Base-by-base conservation (phyloP, 2,888 invertebrate genomes). In the Papilio elwesi region DNA sequence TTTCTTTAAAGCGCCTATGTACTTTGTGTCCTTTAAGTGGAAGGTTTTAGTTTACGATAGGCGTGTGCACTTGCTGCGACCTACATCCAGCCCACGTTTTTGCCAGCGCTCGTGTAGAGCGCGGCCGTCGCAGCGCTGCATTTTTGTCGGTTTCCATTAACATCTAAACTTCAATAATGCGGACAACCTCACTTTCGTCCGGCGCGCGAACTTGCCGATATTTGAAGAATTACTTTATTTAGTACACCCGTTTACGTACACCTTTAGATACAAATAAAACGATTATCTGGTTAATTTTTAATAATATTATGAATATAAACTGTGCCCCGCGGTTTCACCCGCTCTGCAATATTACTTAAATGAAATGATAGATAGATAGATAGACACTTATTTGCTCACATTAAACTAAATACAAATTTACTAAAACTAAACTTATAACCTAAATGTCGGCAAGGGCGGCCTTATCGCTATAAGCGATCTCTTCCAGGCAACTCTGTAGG, bases 101-200 rank as follows among this genome's bases (percentile, higher is more conserved):
- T 89, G 87, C 85, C 82, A 80, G 80, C 77, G 81, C 83, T 79
- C 51, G 84, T 84, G 85, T 83, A 82, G 78, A 80, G 78, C 79
- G 78, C 82, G 77, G 79, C 78, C 79, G 79, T 77, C 81, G 81
- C 81, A 80, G 77, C 82, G 80, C 68, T 70, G 86, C 81, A 85
- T 89, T 89, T 90, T 87, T 87, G 86, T 85, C 81, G 81, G 86
- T 91, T 91, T 90, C 91, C 90, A 90, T 88, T 84, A 86, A 88
- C 87, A 88, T 89, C 88, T 89, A 86, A 87, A 85, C 78, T 83
- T 83, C 81, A 85, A 89, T 87, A 90, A 91, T 90, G 90, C 89
- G 89, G 84, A 87, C 88, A 87, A 85, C 87, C 87, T 92, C 91
- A 89, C 93, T 92, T 92, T 93, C 92, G 83, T 90, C 89, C 78